Conservation (phyloP, 2,888 invertebrate species). For the Ophion obscuratus region DNA sequence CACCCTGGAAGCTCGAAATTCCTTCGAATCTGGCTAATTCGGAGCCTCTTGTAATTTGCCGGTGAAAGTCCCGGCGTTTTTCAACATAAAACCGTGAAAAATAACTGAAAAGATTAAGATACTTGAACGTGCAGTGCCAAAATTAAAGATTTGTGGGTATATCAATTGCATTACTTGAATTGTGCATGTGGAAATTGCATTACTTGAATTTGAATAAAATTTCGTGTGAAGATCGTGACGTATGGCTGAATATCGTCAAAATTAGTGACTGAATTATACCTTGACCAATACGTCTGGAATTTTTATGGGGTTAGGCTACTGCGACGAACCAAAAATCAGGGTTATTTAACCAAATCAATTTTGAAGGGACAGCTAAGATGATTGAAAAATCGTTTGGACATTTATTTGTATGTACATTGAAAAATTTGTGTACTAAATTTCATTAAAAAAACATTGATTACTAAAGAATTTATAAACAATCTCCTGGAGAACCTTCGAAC, state of each 20-base stretch:
- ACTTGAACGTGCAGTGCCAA: background rate
- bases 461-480: too few species aligned
- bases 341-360: too few species aligned
- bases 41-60: conserved; percentile 41
- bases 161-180: background rate
- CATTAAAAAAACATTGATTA: too few species aligned
- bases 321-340: too few species aligned
- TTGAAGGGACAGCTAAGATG: too few species aligned
- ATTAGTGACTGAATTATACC: background rate
- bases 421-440: too few species aligned
- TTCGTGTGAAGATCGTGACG: background rate
- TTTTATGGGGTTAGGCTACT: too few species aligned
- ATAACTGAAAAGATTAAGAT: background rate
- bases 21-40: conserved; percentile 11
- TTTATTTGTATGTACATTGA: too few species aligned
- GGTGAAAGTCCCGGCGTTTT: background rate
- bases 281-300: too few species aligned
- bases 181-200: too few species aligned
- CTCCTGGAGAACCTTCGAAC: too few species aligned
- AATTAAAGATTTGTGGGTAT: background rate
- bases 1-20: conserved; percentile 50
- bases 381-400: too few species aligned
- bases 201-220: background rate
- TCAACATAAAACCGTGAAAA: background rate
- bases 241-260: background rate